Conservation (phyloP, 2,888 invertebrate genomes). For the Troides helena region DNA sequence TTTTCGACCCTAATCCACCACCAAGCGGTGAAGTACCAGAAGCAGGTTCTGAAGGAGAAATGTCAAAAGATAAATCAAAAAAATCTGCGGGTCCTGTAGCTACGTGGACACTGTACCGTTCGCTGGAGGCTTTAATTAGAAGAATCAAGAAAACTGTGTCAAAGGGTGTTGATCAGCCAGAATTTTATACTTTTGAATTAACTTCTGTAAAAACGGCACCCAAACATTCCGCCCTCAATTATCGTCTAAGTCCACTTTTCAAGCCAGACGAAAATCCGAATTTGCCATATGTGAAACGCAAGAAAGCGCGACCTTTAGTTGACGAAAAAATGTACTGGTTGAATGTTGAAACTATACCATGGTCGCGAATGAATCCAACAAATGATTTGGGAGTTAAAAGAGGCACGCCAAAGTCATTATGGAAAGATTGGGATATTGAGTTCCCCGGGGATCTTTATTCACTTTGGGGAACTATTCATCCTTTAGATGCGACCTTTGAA, state of each 20-base stretch:
- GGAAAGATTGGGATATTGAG: conserved; percentile 86
- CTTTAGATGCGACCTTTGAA: conserved; percentile 79
- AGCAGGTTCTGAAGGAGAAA: conserved; percentile 20
- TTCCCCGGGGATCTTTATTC: conserved; percentile 84
- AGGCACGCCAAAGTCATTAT: conserved; percentile 62
- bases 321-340: conserved; percentile 77
- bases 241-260: conserved; percentile 68
- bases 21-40: conserved; percentile 44
- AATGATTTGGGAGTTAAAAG: conserved; percentile 65
- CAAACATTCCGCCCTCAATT: conserved; percentile 63
- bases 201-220: conserved; percentile 79
- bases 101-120: conserved; percentile 71
- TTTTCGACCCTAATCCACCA: conserved; percentile 82
- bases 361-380: conserved; percentile 60
- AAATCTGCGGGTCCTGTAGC: conserved; percentile 45
- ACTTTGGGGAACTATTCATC: conserved; percentile 84
- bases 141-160: conserved; percentile 52
- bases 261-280: conserved; percentile 66
- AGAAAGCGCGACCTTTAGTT: conserved; percentile 52
- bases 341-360: conserved; percentile 63
- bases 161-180: conserved; percentile 49
- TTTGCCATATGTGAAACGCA: conserved; percentile 57
- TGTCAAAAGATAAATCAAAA: conserved; percentile 23
- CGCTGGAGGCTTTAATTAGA: conserved; percentile 54
- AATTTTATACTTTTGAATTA: conserved; percentile 80